Evolutionary conservation across 64 coral and sea anemone species (phyloP).

Genomic region (Porites lutea): DNA sequence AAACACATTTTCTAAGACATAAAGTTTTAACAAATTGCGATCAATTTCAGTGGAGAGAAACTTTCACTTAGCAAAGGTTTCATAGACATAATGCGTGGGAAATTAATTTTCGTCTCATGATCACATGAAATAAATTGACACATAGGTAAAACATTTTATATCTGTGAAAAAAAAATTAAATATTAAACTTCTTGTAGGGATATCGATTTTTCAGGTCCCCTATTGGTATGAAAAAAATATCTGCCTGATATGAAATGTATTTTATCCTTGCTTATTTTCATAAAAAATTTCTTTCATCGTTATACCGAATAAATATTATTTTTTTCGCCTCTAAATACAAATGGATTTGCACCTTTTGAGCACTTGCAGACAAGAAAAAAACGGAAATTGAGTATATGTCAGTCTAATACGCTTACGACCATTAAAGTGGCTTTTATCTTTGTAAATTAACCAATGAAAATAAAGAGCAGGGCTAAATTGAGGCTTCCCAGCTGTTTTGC

Average conservation of each 20-base stretch:
- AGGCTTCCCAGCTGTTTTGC: conserved; percentile 10
- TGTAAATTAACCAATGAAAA: background rate
- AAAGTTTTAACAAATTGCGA: background rate
- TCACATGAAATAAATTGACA: background rate
- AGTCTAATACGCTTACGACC: background rate
- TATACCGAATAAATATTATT: background rate
- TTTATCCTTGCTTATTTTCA: background rate
- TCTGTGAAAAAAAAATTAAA: background rate
- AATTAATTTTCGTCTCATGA: background rate
- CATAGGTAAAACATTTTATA: background rate
- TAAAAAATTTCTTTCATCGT: background rate
- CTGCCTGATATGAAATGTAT: background rate
- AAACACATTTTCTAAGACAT: background rate
- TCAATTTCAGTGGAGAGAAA: background rate
- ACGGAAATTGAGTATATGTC: conserved; percentile 25
- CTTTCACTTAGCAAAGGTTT: background rate
- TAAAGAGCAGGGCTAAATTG: background rate
- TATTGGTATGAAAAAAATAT: background rate
- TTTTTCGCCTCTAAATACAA: background rate
- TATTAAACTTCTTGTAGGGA: background rate
- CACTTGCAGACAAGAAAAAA: background rate
- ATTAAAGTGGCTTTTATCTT: conserved; percentile 37
- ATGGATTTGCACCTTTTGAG: background rate
- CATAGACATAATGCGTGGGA: background rate
- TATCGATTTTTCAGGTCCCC: background rate